Conservation (phyloP, 2,888 invertebrate genomes). For the Cerastis rubricosa region DNA sequence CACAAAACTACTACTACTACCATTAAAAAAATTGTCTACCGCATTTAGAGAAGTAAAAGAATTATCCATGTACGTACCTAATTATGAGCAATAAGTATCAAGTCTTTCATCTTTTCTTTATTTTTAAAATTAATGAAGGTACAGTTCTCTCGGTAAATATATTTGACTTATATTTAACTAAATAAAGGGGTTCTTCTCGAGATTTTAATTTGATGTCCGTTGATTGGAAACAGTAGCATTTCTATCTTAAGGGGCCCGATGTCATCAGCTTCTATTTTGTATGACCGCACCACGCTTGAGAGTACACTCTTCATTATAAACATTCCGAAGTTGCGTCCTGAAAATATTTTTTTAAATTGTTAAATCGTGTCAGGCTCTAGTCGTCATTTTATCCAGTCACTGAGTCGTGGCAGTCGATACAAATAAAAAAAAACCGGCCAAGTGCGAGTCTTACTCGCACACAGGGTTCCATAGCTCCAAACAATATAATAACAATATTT, state of each 20-base stretch:
- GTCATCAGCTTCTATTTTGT: conserved; percentile 79
- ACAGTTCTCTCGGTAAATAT: conserved; percentile 6
- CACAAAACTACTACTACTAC: too few species aligned
- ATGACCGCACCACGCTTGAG: conserved; percentile 79
- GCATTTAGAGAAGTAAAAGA: background rate
- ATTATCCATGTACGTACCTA: too few species aligned
- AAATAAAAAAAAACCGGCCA: background rate
- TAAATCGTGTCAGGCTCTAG: background rate
- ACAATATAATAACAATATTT: too few species aligned
- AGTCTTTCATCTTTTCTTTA: background rate
- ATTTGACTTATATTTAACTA: conserved; percentile 24
- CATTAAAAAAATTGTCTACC: too few species aligned
- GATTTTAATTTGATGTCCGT: conserved; percentile 81
- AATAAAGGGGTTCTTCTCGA: conserved; percentile 66
- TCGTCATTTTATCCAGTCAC: too few species aligned
- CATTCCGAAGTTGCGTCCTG: conserved; percentile 87
- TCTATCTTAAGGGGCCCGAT: conserved; percentile 83
- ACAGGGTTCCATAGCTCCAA: too few species aligned
- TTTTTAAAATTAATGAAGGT: background rate
- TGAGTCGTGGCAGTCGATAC: background rate
- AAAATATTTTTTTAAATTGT: background rate
- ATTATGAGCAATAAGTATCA: background rate
- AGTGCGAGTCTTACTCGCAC: too few species aligned
- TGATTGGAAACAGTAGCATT: conserved; percentile 82
- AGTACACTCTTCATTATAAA: conserved; percentile 83